A percentile compares a stretch with the other conserved stretches of the same genome.
These are phyloP conservation scores for Smutsia gigantea DNA, from an alignment of 2,797 vertebrate genomes.

Conservation along the genomic window DNA sequence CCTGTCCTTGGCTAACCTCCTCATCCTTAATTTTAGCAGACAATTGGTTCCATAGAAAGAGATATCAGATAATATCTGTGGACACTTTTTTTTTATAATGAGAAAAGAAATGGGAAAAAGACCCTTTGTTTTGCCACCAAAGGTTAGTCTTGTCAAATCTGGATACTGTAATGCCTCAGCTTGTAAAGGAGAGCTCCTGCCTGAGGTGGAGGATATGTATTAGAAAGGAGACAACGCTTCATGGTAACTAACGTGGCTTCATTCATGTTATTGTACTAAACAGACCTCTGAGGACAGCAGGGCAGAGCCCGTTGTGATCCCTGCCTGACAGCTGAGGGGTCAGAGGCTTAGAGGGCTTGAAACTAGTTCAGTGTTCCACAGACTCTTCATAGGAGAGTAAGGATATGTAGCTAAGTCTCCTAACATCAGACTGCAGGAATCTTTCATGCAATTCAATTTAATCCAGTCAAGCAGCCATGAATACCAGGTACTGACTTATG, in stretches of 20 bases:
- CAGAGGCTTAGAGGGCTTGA: not conserved
- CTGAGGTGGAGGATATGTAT: not conserved
- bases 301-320: not conserved
- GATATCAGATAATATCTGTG: not conserved
- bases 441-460: not conserved
- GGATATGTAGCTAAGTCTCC: not conserved
- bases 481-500: not conserved
- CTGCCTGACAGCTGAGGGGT: not conserved
- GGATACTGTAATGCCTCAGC: not conserved
- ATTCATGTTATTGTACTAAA: not conserved
- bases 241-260: not conserved
- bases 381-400: not conserved
- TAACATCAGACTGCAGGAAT: not conserved
- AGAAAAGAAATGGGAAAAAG: not conserved
- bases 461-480: not conserved
- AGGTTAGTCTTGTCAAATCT: not conserved
- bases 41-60: not conserved
- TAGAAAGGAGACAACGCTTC: not conserved
- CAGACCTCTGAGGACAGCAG: not conserved
- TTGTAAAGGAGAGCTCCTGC: not conserved
- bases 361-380: not conserved
- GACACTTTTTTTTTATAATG: not conserved
- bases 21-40: not conserved
- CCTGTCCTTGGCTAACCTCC: not conserved
- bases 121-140: conserved; percentile 5